Evolutionary conservation across 2,113 vertebrate genomes (phyloP).

Genomic region (Coptodon rendalli): DNA sequence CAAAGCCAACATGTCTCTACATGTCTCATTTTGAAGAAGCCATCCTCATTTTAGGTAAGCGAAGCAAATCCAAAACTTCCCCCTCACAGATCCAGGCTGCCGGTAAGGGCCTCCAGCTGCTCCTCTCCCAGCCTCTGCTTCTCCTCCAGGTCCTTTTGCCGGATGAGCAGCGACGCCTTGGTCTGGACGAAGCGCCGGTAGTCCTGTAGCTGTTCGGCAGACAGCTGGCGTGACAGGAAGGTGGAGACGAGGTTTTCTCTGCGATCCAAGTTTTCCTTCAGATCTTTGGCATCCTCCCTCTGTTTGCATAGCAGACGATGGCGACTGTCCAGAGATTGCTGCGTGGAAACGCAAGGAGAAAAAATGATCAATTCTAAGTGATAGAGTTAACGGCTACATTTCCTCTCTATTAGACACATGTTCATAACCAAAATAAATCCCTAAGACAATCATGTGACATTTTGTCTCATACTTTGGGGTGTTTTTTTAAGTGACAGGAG

Average conservation of each 20-base stretch:
- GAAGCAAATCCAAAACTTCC: neutral
- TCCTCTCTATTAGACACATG: neutral
- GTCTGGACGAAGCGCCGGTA: constrained; percentile 79
- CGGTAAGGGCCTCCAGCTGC: constrained; percentile 78
- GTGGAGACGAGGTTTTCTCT: constrained; percentile 81
- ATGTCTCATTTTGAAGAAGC: neutral
- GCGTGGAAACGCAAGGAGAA: neutral
- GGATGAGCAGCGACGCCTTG: constrained; percentile 85
- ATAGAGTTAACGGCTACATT: neutral
- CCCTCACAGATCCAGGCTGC: constrained; percentile 54
- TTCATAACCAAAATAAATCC: neutral
- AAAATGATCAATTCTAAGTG: neutral
- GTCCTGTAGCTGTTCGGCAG: constrained; percentile 72
- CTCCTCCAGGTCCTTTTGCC: constrained; percentile 89
- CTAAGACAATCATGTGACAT: neutral
- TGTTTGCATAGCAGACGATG: constrained; percentile 83
- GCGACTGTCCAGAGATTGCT: constrained; percentile 85
- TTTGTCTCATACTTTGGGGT: neutral
- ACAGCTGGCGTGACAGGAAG: constrained; percentile 81
- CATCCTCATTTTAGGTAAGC: neutral
- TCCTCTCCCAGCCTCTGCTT: constrained; percentile 79
- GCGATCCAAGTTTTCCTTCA: constrained; percentile 90
- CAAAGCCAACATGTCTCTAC: neutral
- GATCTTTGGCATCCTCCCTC: constrained; percentile 87
- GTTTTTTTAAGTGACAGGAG: neutral